phyloP scores from a whole-genome alignment of 2,113 vertebrate species.

The Pyxicephalus adspersus region DNA sequence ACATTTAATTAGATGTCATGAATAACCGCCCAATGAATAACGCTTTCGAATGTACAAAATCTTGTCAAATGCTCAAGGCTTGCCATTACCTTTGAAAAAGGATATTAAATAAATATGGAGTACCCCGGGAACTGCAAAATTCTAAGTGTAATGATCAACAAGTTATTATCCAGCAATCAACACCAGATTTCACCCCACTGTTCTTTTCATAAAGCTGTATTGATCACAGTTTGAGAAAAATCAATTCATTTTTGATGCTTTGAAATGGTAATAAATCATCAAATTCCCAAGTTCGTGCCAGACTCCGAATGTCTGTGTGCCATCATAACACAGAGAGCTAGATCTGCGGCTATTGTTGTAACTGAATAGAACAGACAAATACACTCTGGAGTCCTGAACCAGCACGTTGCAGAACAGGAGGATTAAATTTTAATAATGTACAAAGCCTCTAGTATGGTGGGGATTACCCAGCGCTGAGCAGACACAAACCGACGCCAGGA shows the following conservation, averaged over 20 bases:
- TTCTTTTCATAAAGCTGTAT: background rate
- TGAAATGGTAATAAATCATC: conserved; percentile 11
- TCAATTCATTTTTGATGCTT: conserved; percentile 4
- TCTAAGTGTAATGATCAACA: background rate
- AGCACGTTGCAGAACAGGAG: conserved; percentile 6
- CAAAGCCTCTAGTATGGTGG: conserved; percentile 15
- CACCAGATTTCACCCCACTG: background rate
- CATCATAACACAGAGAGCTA: background rate
- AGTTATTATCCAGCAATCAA: background rate
- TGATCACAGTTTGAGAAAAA: conserved; percentile 12
- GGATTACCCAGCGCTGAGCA: conserved; percentile 1
- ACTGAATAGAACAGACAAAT: background rate
- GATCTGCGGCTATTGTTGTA: conserved; percentile 10
- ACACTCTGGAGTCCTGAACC: background rate
- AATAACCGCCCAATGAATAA: no score
- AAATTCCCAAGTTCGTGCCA: background rate
- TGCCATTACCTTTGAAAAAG: background rate
- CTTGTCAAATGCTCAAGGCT: background rate
- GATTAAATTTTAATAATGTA: conserved; percentile 36
- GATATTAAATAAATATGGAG: no score
- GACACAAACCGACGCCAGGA: background rate
- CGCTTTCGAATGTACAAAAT: no score
- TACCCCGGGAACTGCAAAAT: background rate
- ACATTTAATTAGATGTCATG: no score
- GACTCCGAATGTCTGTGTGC: background rate